Evolutionary conservation across 2,888 invertebrate species (phyloP).

Genomic region (Caenorhabditis sp.): DNA sequence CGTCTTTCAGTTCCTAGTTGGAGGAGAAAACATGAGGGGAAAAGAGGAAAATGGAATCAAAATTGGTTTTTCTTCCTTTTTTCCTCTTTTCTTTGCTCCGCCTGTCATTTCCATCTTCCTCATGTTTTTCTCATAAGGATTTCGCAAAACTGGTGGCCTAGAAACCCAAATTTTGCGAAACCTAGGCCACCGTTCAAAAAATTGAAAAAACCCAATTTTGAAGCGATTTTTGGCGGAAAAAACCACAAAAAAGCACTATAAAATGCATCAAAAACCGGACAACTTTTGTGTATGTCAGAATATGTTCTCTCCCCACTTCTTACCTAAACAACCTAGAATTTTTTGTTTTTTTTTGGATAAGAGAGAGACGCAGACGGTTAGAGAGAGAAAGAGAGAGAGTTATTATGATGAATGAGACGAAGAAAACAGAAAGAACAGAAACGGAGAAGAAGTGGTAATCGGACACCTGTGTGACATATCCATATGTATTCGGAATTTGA

Average conservation of each 20-base stretch:
- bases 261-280: background rate
- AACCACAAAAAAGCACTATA: no score
- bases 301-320: background rate
- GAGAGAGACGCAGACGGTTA: background rate
- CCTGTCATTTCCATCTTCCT: background rate
- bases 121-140: background rate
- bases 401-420: background rate
- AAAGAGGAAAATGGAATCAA: background rate
- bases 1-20: background rate
- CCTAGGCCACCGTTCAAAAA: slow-evolving; percentile 6
- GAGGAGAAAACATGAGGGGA: background rate
- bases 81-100: background rate
- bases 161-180: slow-evolving; percentile 1
- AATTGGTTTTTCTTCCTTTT: background rate
- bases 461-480: background rate
- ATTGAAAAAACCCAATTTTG: no score
- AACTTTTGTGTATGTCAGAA: background rate
- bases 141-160: background rate
- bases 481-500: no score
- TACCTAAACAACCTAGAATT: background rate
- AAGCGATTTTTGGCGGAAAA: no score
- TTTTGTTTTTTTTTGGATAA: no score
- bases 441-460: background rate
- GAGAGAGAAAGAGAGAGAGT: background rate
- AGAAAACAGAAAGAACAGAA: background rate